Conservation (phyloP, 2,113 vertebrate genomes). For the Butorides virescens region DNA sequence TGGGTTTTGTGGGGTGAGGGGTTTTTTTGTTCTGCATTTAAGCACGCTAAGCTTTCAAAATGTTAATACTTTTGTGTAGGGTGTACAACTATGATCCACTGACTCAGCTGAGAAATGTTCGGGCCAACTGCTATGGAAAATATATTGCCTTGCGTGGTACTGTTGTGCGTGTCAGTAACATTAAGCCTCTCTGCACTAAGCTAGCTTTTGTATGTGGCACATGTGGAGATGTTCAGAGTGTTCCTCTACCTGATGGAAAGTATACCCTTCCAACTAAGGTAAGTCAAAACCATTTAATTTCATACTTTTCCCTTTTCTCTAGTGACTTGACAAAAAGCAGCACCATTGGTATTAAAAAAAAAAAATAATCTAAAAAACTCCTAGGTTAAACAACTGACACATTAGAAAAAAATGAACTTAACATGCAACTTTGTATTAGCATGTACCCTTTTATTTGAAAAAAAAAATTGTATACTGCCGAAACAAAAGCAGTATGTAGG, state of each 20-base stretch:
- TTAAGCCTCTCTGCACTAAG: slow-evolving; percentile 88
- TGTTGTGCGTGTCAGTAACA: slow-evolving; percentile 91
- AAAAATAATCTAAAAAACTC: background rate
- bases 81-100: slow-evolving; percentile 93
- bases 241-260: slow-evolving; percentile 88
- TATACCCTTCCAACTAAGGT: slow-evolving; percentile 91
- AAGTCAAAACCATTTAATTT: background rate
- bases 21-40: background rate
- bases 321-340: background rate
- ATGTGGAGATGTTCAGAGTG: slow-evolving; percentile 80
- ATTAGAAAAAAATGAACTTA: background rate
- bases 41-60: background rate
- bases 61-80: slow-evolving; percentile 64
- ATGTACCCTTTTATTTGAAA: background rate
- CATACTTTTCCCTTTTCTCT: background rate
- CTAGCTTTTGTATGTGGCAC: slow-evolving; percentile 88
- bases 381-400: background rate
- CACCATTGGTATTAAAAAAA: accelerated
- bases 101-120: slow-evolving; percentile 85
- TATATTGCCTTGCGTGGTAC: slow-evolving; percentile 89
- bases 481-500: background rate
- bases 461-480: background rate
- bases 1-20: too few relatives aligned
- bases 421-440: background rate
- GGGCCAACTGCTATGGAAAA: slow-evolving; percentile 91